A percentile compares a stretch with the other conserved stretches of the same genome.
These are phyloP conservation scores for Torymus aiolomorphi DNA, from an alignment of 2,888 invertebrate species.

Conservation along the genomic window DNA sequence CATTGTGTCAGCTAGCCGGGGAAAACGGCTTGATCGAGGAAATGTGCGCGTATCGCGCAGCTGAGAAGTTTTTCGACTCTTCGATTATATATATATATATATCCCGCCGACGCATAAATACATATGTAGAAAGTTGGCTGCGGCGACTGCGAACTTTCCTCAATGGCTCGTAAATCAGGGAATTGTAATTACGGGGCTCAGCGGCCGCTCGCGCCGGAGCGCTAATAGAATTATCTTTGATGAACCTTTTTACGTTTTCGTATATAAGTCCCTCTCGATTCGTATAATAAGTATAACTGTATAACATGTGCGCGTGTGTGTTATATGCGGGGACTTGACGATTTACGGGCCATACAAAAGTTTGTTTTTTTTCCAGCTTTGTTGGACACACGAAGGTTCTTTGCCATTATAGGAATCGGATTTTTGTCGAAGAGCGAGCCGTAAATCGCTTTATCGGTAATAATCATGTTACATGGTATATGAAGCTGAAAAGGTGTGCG, in stretches of 20 bases:
- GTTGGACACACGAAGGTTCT: too few species aligned
- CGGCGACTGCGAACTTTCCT: slow-evolving; percentile 12
- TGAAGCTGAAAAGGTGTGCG: too few species aligned
- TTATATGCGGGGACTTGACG: not conserved
- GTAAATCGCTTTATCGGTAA: too few species aligned
- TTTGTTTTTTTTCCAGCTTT: too few species aligned
- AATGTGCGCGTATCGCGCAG: slow-evolving; percentile 10
- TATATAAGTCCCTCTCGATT: not conserved
- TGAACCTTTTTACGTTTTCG: slow-evolving; percentile 20
- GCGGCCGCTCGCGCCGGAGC: not conserved
- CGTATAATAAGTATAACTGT: slow-evolving; percentile 14
- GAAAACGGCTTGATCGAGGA: slow-evolving; percentile 8
- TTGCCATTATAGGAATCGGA: too few species aligned
- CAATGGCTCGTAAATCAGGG: slow-evolving; percentile 28
- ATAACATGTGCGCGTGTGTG: not conserved
- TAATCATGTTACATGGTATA: too few species aligned
- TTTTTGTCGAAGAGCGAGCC: too few species aligned
- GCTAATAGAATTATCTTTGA: slow-evolving; percentile 43
- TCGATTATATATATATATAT: slow-evolving; percentile 16
- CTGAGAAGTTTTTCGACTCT: slow-evolving; percentile 15
- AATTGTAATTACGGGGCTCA: slow-evolving; percentile 33
- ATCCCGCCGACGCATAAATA: slow-evolving; percentile 21
- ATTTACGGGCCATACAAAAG: too few species aligned
- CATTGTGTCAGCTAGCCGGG: slow-evolving; percentile 3
- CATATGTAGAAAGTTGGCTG: slow-evolving; percentile 16